A percentile compares a stretch with the other conserved stretches of the same genome.
These are phyloP conservation scores for Diplodus sargus DNA, from an alignment of 2,797 vertebrate genomes.

Conservation along the genomic window DNA sequence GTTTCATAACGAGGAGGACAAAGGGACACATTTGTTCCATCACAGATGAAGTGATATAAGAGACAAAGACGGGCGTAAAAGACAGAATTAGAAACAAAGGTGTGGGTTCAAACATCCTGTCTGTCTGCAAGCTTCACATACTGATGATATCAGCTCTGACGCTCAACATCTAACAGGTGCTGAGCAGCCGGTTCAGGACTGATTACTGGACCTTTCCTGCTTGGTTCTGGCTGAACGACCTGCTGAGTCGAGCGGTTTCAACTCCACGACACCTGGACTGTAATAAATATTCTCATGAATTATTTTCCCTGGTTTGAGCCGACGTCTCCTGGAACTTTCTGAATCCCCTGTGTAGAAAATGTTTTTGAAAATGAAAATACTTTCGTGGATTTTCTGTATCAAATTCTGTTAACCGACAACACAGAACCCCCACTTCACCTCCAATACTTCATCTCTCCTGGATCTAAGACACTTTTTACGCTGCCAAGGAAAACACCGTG, in stretches of 20 bases:
- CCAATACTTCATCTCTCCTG: background rate
- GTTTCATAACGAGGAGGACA: background rate
- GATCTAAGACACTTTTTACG: conserved; percentile 22
- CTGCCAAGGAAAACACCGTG: conserved; percentile 62
- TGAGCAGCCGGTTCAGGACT: background rate
- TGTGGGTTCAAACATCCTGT: background rate
- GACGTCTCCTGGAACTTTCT: background rate
- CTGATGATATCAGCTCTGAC: background rate
- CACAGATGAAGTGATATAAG: conserved; percentile 25
- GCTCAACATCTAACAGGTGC: background rate
- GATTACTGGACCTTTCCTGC: background rate
- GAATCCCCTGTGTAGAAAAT: too few relatives aligned
- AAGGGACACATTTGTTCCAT: background rate
- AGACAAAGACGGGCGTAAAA: background rate
- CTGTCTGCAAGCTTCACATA: background rate
- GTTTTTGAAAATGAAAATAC: too few relatives aligned
- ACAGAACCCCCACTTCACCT: background rate
- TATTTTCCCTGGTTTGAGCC: background rate
- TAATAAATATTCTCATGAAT: too few relatives aligned
- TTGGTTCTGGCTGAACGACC: background rate
- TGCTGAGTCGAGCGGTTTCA: too few relatives aligned
- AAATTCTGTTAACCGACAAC: background rate
- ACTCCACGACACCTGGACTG: too few relatives aligned
- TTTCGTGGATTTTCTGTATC: too few relatives aligned
- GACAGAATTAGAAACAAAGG: background rate